Evolutionary conservation across 2,888 invertebrate genomes (phyloP).

Genomic region (Azorinus chamasolen): DNA sequence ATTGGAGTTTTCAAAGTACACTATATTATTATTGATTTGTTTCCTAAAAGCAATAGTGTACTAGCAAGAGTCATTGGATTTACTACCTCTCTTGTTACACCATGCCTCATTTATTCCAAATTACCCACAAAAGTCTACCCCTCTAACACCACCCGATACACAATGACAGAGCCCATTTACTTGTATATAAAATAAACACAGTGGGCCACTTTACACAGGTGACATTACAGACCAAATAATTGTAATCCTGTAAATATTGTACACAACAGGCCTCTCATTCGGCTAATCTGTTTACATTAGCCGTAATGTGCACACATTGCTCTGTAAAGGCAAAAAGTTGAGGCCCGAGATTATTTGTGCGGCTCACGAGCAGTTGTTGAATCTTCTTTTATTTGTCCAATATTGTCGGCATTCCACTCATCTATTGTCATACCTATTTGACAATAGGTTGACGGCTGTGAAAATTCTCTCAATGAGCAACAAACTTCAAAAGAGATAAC

Average conservation of each 20-base stretch:
- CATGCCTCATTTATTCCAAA: no score
- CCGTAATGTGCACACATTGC: slow-evolving; percentile 42
- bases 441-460: slow-evolving; percentile 36
- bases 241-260: slow-evolving; percentile 53
- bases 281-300: slow-evolving; percentile 57
- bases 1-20: no score
- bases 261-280: slow-evolving; percentile 45
- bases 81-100: no score
- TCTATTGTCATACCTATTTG: slow-evolving; percentile 42
- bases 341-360: slow-evolving; percentile 1
- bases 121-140: slow-evolving; percentile 3
- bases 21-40: no score
- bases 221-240: slow-evolving; percentile 24
- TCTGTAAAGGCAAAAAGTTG: slow-evolving; percentile 45
- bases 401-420: slow-evolving; percentile 29
- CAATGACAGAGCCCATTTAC: not conserved
- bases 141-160: not conserved
- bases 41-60: no score
- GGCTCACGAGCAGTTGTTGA: not conserved
- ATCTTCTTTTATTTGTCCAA: slow-evolving; percentile 16
- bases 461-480: slow-evolving; percentile 21
- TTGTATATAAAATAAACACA: slow-evolving; percentile 4
- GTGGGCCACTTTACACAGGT: not conserved
- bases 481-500: not conserved
- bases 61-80: no score